A percentile compares a stretch with the other conserved stretches of the same genome.
phyloP scores from a whole-genome alignment of 2,888 invertebrate species.

The Pyralis farinalis region DNA sequence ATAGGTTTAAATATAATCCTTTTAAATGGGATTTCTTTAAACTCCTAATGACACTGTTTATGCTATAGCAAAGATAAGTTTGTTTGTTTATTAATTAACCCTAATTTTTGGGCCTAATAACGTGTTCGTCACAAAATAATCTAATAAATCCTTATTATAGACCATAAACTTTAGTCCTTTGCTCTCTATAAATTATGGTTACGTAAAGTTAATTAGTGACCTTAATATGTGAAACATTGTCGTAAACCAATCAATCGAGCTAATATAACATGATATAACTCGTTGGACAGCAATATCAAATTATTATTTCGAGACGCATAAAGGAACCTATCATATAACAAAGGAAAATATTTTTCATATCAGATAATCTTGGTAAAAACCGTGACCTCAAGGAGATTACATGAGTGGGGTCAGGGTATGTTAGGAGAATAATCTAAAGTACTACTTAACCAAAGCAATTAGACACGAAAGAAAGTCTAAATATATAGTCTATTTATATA shows the following conservation, averaged over 20 bases:
- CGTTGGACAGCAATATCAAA: conserved; percentile 2
- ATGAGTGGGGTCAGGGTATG: too few relatives aligned
- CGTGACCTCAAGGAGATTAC: too few relatives aligned
- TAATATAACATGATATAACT: not conserved
- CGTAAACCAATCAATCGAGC: conserved; percentile 33
- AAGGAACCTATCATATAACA: conserved; percentile 18
- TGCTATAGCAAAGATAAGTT: not conserved
- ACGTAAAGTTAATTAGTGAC: conserved; percentile 35
- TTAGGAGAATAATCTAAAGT: too few relatives aligned
- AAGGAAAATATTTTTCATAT: conserved; percentile 21
- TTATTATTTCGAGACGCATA: conserved; percentile 8
- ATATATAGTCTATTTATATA: too few relatives aligned
- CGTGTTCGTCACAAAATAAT: not conserved
- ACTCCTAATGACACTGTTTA: too few relatives aligned
- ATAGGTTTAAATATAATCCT: too few relatives aligned
- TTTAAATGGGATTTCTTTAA: too few relatives aligned
- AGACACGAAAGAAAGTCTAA: too few relatives aligned
- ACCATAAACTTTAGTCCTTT: conserved; percentile 45
- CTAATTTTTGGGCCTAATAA: not conserved
- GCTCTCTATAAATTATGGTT: conserved; percentile 48
- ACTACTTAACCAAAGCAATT: too few relatives aligned
- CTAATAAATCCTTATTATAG: conserved; percentile 10
- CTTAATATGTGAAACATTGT: conserved; percentile 25
- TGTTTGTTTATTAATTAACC: not conserved
- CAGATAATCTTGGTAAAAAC: too few relatives aligned